phyloP scores from a whole-genome alignment of 2,888 invertebrate genomes.

The Agapostemon virescens region DNA sequence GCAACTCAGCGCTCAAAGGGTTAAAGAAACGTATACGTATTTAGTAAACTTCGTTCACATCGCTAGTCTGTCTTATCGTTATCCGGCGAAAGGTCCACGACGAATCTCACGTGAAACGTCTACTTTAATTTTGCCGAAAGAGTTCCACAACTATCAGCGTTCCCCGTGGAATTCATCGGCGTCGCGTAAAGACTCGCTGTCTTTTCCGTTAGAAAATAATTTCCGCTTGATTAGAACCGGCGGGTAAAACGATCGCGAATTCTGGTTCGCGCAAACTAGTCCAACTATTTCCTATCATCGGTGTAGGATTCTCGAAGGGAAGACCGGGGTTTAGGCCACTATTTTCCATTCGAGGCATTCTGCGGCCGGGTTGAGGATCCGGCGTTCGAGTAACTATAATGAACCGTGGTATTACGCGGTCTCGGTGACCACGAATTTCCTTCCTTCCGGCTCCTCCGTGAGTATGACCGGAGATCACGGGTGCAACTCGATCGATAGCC shows the following conservation, averaged over 20 bases:
- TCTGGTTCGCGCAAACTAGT: constrained; percentile 30
- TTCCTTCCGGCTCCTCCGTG: background rate
- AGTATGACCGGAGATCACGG: background rate
- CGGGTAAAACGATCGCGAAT: constrained; percentile 11
- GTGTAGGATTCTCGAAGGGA: background rate
- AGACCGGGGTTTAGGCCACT: background rate
- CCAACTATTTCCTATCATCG: constrained; percentile 44
- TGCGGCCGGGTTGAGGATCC: background rate
- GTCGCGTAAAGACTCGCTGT: background rate
- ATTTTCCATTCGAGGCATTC: constrained; percentile 25
- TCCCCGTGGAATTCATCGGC: background rate
- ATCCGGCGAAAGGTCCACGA: too few species aligned
- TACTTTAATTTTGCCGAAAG: background rate
- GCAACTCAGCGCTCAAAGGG: too few species aligned
- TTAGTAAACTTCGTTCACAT: too few species aligned
- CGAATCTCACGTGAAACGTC: too few species aligned
- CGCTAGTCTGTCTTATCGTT: too few species aligned
- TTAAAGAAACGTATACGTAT: too few species aligned
- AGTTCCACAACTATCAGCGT: background rate
- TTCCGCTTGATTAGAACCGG: background rate
- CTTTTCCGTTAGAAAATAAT: background rate
- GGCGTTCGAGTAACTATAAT: constrained; percentile 18
- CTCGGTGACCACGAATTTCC: constrained; percentile 7
- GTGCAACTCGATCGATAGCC: constrained; percentile 5
- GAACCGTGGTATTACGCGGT: constrained; percentile 21